A percentile compares a stretch with the other conserved stretches of the same genome.
Evolutionary conservation across 2,888 invertebrate genomes (phyloP).

Genomic region (Tenthredo livida): DNA sequence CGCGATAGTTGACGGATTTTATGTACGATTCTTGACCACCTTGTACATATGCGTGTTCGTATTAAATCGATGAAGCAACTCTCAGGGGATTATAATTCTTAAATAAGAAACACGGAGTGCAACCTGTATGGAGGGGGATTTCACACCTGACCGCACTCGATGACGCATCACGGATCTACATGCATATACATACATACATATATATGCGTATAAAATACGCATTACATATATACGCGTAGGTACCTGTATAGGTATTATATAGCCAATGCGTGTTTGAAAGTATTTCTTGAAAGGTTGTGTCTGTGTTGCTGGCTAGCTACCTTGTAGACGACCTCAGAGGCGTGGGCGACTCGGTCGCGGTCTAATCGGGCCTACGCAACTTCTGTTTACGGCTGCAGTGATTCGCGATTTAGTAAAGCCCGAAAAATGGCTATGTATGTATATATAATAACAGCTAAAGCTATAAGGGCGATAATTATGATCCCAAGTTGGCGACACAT

Average conservation of each 20-base stretch:
- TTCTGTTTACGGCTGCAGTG: slow-evolving; percentile 32
- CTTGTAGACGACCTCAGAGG: slow-evolving; percentile 52
- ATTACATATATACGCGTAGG: neutral
- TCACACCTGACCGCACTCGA: slow-evolving; percentile 47
- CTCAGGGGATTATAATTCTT: slow-evolving; percentile 30
- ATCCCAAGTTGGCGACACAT: neutral
- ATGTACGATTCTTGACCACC: slow-evolving; percentile 1
- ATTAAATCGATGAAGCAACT: slow-evolving; percentile 18
- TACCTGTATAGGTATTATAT: neutral
- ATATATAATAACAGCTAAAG: neutral
- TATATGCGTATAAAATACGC: neutral
- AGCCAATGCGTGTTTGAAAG: slow-evolving; percentile 5
- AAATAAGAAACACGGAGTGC: slow-evolving; percentile 31
- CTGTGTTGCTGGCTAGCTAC: slow-evolving; percentile 1
- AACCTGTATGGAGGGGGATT: slow-evolving; percentile 22
- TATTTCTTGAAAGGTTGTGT: neutral
- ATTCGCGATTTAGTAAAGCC: neutral
- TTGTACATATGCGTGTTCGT: neutral
- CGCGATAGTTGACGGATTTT: neutral
- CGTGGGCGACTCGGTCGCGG: slow-evolving; percentile 50
- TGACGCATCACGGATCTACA: slow-evolving; percentile 44
- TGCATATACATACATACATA: no score
- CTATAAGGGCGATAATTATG: neutral
- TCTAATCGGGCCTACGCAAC: slow-evolving; percentile 47
- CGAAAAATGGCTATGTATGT: neutral